Base-by-base conservation (phyloP, 2,113 vertebrate species). In the Poecilia latipinna region DNA sequence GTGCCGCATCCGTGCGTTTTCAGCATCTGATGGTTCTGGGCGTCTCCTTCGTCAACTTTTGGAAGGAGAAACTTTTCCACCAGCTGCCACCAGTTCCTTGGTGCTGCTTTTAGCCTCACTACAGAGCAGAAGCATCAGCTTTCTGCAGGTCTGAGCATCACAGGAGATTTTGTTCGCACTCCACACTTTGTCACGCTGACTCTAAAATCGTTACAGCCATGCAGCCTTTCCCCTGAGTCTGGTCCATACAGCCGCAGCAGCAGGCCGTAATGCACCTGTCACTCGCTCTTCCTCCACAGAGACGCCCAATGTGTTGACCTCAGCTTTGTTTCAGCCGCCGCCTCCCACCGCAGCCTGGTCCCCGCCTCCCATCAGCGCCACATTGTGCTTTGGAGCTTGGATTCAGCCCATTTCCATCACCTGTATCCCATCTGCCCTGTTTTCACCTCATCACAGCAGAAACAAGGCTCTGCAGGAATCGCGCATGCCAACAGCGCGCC, bases 351-450 rank as follows among this genome's bases (percentile, higher is more conserved):
- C 44, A 26, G 5, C 31, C 77, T 12, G 24, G 73, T 54, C 39
- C 75, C 77, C 74, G 44, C 65, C 28, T 48, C 80, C 74, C 78
- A 54, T 73, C 76, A 75, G 77, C 12, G 32, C 61, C 5, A 26
- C 64, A 61, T 12, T 0, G 31, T 57, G 65, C 63, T 74, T 72
- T 42, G 6, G 64, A 74, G 70, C 74, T 22, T 10, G 11, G 61
- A 82, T 54, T 74, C 71, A 5, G 26, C 69, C 85, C 80, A 79
- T 85, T 88, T 79, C 80, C 61, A 76, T 77, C 65, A 75, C 77
- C 77, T 74, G 65, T 61, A 83, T 82, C 68, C 82, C 89, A 82
- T 83, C 80, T 87, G 78, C 75, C 75, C 78, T 10, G 28, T 77
- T 63, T 77, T 74, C 64, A 67, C 72, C 78, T 78, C 77, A 57